Conservation (phyloP, 2,113 vertebrate genomes). For the Perca schrenkii region DNA sequence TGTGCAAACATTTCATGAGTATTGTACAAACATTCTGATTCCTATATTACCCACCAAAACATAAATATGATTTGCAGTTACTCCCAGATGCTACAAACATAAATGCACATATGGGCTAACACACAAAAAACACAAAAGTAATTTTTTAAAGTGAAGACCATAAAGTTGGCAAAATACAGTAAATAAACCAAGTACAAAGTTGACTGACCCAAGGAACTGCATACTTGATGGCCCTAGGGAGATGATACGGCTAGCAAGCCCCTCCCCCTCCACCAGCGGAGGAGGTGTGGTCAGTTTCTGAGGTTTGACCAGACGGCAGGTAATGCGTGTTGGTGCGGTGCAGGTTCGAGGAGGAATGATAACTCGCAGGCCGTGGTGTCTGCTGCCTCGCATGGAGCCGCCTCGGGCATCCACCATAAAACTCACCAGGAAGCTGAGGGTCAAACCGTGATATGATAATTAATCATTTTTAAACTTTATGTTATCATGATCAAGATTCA, state of each 20-base stretch:
- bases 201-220: constrained; percentile 94
- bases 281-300: constrained; percentile 93
- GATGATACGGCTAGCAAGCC: constrained; percentile 93
- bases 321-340: constrained; percentile 93
- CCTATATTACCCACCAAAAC: neutral
- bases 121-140: neutral
- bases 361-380: constrained; percentile 93
- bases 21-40: neutral
- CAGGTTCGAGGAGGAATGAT: constrained; percentile 94
- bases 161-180: neutral
- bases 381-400: constrained; percentile 95
- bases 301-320: constrained; percentile 96
- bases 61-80: neutral
- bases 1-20: no score
- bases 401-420: constrained; percentile 99
- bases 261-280: constrained; percentile 93
- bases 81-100: neutral
- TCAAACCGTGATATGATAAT: neutral
- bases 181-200: neutral
- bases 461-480: neutral
- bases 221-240: constrained; percentile 93
- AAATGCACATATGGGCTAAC: neutral
- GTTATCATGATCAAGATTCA: neutral
- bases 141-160: neutral
- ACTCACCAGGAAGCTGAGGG: constrained; percentile 93